A percentile compares a stretch with the other conserved stretches of the same genome.
Evolutionary conservation across 2,888 invertebrate genomes (phyloP).

Genomic region (Eustalomyia histrio): DNA sequence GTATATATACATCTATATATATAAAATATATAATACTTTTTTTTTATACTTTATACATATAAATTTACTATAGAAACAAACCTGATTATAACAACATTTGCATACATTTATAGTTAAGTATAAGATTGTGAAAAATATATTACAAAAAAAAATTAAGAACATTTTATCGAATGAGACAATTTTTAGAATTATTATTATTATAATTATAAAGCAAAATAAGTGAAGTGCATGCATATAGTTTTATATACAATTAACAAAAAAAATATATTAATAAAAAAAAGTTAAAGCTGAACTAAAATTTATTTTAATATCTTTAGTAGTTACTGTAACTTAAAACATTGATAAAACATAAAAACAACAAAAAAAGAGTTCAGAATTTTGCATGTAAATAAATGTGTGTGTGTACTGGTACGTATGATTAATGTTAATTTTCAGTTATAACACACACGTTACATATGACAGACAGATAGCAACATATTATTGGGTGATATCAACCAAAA

Average conservation of each 20-base stretch:
- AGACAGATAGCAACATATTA: too few relatives aligned
- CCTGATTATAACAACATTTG: constrained; percentile 47
- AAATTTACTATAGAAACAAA: constrained; percentile 50
- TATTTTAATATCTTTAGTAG: constrained; percentile 1
- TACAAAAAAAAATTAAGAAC: background rate
- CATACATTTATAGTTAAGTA: constrained; percentile 62
- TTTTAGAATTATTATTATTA: background rate
- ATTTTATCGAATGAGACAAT: constrained; percentile 31
- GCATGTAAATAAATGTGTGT: too few relatives aligned
- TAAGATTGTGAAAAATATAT: background rate
- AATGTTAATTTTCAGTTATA: too few relatives aligned
- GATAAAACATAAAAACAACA: too few relatives aligned
- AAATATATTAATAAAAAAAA: constrained; percentile 46
- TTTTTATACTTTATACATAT: constrained; percentile 45
- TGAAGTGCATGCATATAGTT: constrained; percentile 62
- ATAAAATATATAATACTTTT: constrained; percentile 29
- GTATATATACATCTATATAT: constrained; percentile 41
- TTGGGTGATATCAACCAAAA: too few relatives aligned
- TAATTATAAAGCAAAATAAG: constrained; percentile 25
- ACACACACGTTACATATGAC: too few relatives aligned
- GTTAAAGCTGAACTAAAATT: background rate
- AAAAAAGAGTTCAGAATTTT: too few relatives aligned
- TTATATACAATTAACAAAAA: constrained; percentile 38
- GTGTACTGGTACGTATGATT: too few relatives aligned
- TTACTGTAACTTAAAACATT: too few relatives aligned